Evolutionary conservation across 92 coral and sea anemone species (phyloP).

Genomic region (Nematostella vectensis): DNA sequence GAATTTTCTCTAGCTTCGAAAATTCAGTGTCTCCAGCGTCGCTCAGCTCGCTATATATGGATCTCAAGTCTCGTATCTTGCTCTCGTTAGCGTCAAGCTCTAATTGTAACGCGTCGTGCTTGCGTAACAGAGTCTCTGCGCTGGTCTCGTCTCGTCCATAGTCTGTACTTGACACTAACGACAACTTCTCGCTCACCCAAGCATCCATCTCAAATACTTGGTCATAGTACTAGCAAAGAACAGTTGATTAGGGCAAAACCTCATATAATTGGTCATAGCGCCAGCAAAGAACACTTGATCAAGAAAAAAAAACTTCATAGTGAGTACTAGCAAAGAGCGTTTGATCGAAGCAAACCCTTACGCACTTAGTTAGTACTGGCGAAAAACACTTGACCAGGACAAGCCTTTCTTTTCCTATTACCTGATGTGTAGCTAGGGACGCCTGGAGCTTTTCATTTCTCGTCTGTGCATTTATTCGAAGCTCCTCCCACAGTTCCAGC

Average conservation of each 20-base stretch:
- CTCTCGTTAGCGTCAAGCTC: conserved; percentile 62
- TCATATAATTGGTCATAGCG: conserved; percentile 78
- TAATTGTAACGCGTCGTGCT: conserved; percentile 75
- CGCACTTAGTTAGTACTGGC: background rate
- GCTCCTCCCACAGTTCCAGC: conserved; percentile 58
- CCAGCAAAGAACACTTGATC: conserved; percentile 21
- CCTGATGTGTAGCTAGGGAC: conserved; percentile 82
- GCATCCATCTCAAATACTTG: conserved; percentile 81
- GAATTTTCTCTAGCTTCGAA: too few relatives aligned
- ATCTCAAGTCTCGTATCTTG: conserved; percentile 48
- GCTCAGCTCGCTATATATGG: too few relatives aligned
- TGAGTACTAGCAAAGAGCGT: background rate
- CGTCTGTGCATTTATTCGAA: conserved; percentile 41
- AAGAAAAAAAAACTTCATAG: background rate
- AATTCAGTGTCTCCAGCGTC: too few relatives aligned
- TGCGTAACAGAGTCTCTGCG: conserved; percentile 76
- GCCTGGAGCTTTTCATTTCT: conserved; percentile 55
- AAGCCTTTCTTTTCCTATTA: background rate
- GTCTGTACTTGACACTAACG: conserved; percentile 74
- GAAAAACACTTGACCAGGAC: background rate
- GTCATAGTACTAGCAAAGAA: conserved; percentile 56
- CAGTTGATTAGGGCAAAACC: conserved; percentile 4
- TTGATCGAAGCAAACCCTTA: too few relatives aligned
- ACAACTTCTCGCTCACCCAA: conserved; percentile 84
- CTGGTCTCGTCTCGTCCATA: conserved; percentile 87